Evolutionary conservation across 2,113 vertebrate genomes (phyloP).

Genomic region (Amblyornis subalaris): DNA sequence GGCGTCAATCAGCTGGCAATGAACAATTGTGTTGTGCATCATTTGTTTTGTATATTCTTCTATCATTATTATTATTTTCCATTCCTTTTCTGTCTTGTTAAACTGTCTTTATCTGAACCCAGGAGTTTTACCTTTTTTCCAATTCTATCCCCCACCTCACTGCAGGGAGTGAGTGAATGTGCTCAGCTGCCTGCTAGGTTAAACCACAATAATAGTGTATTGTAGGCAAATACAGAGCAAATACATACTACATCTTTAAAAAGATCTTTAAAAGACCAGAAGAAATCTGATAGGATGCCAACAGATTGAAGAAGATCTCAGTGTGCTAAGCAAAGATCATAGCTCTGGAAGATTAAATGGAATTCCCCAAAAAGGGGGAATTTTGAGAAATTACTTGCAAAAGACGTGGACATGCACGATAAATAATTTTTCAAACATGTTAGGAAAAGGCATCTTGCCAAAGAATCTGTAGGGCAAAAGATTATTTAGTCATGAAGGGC

Average conservation of each 20-base stretch:
- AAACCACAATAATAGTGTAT: neutral
- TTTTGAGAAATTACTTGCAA: neutral
- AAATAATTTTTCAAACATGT: neutral
- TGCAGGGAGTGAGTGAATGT: neutral
- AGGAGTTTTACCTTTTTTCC: neutral
- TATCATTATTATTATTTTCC: neutral
- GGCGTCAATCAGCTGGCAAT: fast-evolving
- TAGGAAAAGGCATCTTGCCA: neutral
- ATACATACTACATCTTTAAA: neutral
- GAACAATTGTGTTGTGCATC: neutral
- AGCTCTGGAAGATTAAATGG: neutral
- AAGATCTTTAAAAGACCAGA: neutral
- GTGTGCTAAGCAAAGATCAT: neutral
- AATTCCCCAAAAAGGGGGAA: neutral
- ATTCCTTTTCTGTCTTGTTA: neutral
- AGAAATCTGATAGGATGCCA: neutral
- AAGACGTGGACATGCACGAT: neutral
- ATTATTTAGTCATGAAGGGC: neutral
- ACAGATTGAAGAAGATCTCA: neutral
- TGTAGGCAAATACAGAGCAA: neutral
- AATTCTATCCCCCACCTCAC: neutral
- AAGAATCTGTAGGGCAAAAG: neutral
- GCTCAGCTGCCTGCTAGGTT: neutral
- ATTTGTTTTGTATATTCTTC: neutral
- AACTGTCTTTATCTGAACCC: neutral